Percentiles rank a stretch among this genome's conserved stretches.
phyloP scores from a whole-genome alignment of 2,113 vertebrate genomes.

The Pluvianellus socialis region DNA sequence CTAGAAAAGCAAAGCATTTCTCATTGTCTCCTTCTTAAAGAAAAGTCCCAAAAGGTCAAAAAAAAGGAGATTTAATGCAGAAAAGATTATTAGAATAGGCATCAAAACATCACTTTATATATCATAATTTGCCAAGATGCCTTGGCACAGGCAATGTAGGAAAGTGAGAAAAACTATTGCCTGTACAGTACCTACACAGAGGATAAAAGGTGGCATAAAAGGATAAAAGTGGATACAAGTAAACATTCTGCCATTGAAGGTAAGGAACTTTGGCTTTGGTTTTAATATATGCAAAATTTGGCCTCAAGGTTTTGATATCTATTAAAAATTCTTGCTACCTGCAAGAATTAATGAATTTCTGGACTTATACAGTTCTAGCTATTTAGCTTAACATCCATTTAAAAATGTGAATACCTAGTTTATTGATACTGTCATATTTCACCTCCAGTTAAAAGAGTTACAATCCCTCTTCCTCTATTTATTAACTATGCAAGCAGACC shows the following conservation, averaged over 20 bases:
- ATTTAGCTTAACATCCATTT: background rate
- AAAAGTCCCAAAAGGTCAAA: background rate
- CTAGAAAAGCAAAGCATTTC: background rate
- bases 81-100: background rate
- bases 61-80: background rate
- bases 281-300: background rate
- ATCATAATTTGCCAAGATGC: background rate
- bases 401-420: background rate
- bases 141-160: background rate
- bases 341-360: background rate
- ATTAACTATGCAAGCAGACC: background rate
- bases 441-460: background rate
- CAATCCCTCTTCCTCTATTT: background rate
- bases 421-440: background rate
- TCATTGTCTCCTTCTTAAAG: background rate
- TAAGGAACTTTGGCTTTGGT: background rate
- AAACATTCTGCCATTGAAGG: background rate
- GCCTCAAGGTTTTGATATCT: background rate
- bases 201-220: background rate
- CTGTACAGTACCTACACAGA: background rate
- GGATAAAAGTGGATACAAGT: too few species aligned
- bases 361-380: background rate
- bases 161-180: background rate
- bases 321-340: background rate
- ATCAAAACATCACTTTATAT: background rate